A percentile compares a stretch with the other conserved stretches of the same genome.
Conservation (phyloP, 2,113 vertebrate species). For the Nannospalax galili region DNA sequence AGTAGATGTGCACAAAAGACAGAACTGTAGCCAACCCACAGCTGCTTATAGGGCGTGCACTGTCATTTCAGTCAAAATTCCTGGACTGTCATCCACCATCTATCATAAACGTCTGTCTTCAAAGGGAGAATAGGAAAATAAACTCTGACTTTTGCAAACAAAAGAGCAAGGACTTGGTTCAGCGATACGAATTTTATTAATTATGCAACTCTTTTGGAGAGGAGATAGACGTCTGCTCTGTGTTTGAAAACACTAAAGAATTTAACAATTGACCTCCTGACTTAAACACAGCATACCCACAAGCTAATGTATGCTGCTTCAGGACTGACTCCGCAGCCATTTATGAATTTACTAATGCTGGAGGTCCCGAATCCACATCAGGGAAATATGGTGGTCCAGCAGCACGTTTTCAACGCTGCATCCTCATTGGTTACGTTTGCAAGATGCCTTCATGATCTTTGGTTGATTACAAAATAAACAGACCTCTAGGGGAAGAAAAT, state of each 20-base stretch:
- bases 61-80: constrained; percentile 79
- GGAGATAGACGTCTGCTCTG: constrained; percentile 67
- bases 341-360: background rate
- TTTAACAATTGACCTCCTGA: constrained; percentile 67
- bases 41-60: constrained; percentile 71
- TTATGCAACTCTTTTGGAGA: constrained; percentile 75
- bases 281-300: background rate
- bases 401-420: background rate
- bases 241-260: constrained; percentile 65
- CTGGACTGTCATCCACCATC: constrained; percentile 79
- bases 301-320: background rate
- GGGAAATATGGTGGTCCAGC: too few relatives aligned
- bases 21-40: constrained; percentile 50
- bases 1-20: constrained; percentile 55
- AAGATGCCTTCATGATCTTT: background rate
- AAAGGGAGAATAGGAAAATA: constrained; percentile 73
- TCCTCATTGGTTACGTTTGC: background rate
- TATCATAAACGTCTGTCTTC: constrained; percentile 74
- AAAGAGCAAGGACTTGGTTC: constrained; percentile 68
- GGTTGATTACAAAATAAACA: constrained; percentile 9
- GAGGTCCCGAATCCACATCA: background rate
- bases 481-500: background rate
- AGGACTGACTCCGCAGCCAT: background rate
- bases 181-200: constrained; percentile 74
- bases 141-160: constrained; percentile 69